Base-by-base conservation (phyloP, 2,888 invertebrate genomes). In the Augiades crinisus region DNA sequence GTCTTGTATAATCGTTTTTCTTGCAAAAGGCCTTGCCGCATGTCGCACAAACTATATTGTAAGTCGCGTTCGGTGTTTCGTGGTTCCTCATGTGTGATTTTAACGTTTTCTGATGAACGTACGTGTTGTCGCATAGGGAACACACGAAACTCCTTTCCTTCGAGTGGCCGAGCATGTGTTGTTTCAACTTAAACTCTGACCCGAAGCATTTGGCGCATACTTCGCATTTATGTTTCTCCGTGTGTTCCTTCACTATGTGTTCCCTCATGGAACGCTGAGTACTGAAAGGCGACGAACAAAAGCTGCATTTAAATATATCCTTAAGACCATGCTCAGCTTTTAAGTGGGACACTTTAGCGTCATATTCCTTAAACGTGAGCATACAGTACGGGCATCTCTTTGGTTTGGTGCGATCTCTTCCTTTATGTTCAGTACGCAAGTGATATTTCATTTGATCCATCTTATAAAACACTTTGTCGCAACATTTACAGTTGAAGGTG, bases 1-100 rank as follows among this genome's bases (percentile, higher is more conserved):
- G 70, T 22, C 63, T 64, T 0, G 52, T 44, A 46, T 61, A 65
- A 17, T 69, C 69, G 31, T 36, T 57, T 44, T 65, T 63, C 44
- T 54, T 59, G 53, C 64, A 53, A 50, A 70, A 77, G 0, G 65
- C 66, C 0, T 58, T 51, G 0, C 66, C 63, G 30, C 77, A 76
- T 2, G 66, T 59, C 0, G 57, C 38, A 17, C 77, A 78, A 2
- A 61, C 47, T 17, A 66, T 67, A 22, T 68, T 70, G 22, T 52
- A 70, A 2, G 59, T 47, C 0, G 55, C 30, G 12, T 55, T 60
- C 10, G 30, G 30, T 12, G 12, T 21, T 2, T 21, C 13, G 52
- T 89, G 88, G n/a, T 66, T 75, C 41, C 68, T 73, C 75, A 90
- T 81, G 31, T 90, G 90, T 36, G 84, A 81, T 19, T 68, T 73